Evolutionary conservation across 1,140 invertebrate genomes (phyloP).

Genomic region (Eupristina koningsbergeri): DNA sequence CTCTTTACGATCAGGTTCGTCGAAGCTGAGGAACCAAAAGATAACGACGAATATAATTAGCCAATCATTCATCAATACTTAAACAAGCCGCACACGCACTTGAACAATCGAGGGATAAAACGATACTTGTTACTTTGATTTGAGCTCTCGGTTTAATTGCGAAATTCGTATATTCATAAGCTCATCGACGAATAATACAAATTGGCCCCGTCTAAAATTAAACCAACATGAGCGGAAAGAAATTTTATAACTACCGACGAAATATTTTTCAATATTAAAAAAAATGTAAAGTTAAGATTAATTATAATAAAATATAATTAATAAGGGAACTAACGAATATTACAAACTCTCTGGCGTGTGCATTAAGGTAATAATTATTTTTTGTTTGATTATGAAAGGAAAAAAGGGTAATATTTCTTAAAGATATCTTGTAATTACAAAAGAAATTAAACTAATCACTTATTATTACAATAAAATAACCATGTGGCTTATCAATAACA

Average conservation of each 20-base stretch:
- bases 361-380: too few relatives aligned
- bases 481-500: too few relatives aligned
- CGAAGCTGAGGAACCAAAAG: conserved; percentile 58
- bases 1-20: conserved; percentile 65
- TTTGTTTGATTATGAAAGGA: too few relatives aligned
- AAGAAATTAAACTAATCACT: too few relatives aligned
- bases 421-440: too few relatives aligned
- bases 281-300: background rate
- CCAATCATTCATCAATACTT: background rate
- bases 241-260: background rate
- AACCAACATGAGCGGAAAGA: too few relatives aligned
- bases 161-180: background rate
- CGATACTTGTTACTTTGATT: background rate
- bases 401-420: too few relatives aligned
- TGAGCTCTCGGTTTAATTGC: background rate
- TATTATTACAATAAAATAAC: too few relatives aligned
- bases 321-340: too few relatives aligned
- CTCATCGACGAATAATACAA: too few relatives aligned
- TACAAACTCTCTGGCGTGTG: too few relatives aligned
- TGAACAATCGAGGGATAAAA: background rate
- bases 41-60: background rate
- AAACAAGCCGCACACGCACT: background rate
- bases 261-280: background rate
- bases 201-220: background rate
- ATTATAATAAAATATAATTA: too few relatives aligned